Conservation (phyloP, 2,888 invertebrate genomes). For the Nezara viridula region DNA sequence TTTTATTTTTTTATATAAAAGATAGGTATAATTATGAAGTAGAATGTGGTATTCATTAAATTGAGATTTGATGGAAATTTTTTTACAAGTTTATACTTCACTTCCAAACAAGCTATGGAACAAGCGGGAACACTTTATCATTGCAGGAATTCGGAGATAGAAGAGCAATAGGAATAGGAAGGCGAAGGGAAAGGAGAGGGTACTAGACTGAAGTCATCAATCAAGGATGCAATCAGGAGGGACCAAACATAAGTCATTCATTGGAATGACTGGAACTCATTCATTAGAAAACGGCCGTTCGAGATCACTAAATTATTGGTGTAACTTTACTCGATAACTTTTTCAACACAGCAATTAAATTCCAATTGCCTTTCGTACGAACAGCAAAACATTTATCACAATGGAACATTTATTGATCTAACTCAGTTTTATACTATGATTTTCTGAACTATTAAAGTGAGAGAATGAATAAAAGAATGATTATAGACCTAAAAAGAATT, state of each 20-base stretch:
- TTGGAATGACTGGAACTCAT: not conserved
- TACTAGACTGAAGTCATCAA: not conserved
- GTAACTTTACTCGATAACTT: not conserved
- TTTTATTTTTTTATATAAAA: too few relatives aligned
- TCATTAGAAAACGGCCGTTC: not conserved
- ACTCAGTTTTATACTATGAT: not conserved
- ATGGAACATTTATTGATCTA: not conserved
- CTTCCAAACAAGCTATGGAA: not conserved
- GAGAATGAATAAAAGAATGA: too few relatives aligned
- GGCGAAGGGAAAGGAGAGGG: not conserved
- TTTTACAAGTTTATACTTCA: not conserved
- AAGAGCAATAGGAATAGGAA: not conserved
- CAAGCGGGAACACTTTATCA: not conserved
- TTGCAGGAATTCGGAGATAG: not conserved
- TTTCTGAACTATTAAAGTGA: too few relatives aligned
- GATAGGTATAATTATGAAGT: too few relatives aligned
- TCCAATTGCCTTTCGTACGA: not conserved
- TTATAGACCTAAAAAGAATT: too few relatives aligned
- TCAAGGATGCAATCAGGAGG: slow-evolving; percentile 10
- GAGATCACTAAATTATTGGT: not conserved
- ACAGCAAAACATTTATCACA: not conserved
- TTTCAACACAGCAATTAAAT: not conserved
- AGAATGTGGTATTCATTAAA: too few relatives aligned
- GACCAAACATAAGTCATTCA: slow-evolving; percentile 22
- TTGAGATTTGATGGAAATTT: not conserved